Conservation (phyloP, 2,888 invertebrate species). For the Pecten maximus region DNA sequence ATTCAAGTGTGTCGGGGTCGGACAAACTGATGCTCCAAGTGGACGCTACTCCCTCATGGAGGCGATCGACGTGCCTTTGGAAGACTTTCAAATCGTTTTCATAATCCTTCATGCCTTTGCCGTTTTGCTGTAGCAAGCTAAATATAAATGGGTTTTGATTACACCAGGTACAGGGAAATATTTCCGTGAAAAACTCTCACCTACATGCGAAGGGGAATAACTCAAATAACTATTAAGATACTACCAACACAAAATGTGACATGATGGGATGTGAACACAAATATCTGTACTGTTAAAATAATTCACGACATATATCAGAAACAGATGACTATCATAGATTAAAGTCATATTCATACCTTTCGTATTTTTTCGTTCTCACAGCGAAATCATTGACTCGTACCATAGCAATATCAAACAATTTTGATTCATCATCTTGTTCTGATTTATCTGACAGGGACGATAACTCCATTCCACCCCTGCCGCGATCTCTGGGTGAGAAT, state of each 20-base stretch:
- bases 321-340: too few relatives aligned
- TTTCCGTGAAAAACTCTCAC: not conserved
- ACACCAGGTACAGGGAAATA: not conserved
- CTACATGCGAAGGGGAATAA: not conserved
- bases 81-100: slow-evolving; percentile 48
- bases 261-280: too few relatives aligned
- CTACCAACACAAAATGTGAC: too few relatives aligned
- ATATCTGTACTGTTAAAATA: too few relatives aligned
- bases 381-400: not conserved
- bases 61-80: slow-evolving; percentile 39
- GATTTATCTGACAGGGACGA: not conserved
- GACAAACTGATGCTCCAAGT: not conserved
- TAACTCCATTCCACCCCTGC: not conserved
- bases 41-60: slow-evolving; percentile 44
- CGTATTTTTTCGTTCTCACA: not conserved
- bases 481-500: not conserved
- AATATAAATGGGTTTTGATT: not conserved
- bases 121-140: slow-evolving; percentile 22
- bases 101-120: slow-evolving; percentile 37
- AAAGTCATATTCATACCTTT: not conserved
- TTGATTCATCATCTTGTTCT: not conserved
- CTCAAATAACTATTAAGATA: not conserved
- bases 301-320: too few relatives aligned
- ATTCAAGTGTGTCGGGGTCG: not conserved
- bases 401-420: not conserved